Evolutionary conservation across 2,888 invertebrate species (phyloP), one percentile per base, ranked within the genome.

Genomic region (Xestobium rufovillosum): DNA sequence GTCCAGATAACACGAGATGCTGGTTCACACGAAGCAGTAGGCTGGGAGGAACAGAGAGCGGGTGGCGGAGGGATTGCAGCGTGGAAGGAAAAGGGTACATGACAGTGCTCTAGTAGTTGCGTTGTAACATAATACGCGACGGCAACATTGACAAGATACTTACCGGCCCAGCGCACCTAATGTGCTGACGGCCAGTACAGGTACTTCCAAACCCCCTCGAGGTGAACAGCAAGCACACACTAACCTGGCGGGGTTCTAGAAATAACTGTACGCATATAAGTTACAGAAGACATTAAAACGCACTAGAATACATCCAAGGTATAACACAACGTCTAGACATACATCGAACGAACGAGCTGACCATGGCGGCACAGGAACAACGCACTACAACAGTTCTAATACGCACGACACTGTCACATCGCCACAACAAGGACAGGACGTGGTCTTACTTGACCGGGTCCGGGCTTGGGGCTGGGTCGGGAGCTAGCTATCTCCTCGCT

Each of bases 401-500:
- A 59, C 57, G 58, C 55, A 60, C 59, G 62, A 65, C 65, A 65
- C 62, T 62, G 64, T 64, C 63, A 65, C 63, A 65, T 63, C 60
- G 63, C 60, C 63, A 66, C 63, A 65, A 65, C 64, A 65, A 63
- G 63, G 60, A 61, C 57, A 60, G 60, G 60, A 59, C 54, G 57
- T 61, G 64, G 64, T 66, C 65, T 65, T 65, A 66, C 63, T 63
- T 63, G 65, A 65, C 66, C 63, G 62, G 49, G 54, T 55, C 57
- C 50, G 53, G 51, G 56, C 57, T 58, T 60, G 56, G 58, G 54
- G 56, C 54, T 56, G 55, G 55, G 50, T 63, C 66, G 66, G 67
- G 67, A 68, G 71, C 70, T 71, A 71, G 71, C 71, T 71, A 69
- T 70, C 70, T 71, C 71, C 71, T 71, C 71, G 71, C 71, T 72